Evolutionary conservation across 2,113 vertebrate genomes (phyloP).

Genomic region (Melanostigma gelatinosum): DNA sequence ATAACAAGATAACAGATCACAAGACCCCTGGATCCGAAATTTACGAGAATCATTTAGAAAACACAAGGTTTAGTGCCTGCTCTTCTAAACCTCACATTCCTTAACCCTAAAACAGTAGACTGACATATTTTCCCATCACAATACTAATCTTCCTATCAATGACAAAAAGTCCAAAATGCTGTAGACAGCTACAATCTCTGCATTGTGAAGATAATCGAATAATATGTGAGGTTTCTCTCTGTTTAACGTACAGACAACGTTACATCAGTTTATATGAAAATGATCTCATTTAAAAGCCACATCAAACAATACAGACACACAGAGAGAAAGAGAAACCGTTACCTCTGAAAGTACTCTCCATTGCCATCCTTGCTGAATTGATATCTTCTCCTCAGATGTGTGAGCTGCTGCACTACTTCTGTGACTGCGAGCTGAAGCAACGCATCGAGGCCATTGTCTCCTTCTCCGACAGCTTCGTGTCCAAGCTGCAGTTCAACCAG

Average conservation of each 20-base stretch:
- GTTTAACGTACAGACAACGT: neutral
- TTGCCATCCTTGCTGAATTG: neutral
- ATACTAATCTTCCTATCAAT: constrained; percentile 33
- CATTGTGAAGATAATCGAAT: neutral
- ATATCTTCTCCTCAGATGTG: constrained; percentile 88
- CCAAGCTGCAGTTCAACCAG: constrained; percentile 95
- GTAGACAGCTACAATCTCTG: constrained; percentile 2
- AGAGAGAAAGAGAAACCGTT: neutral
- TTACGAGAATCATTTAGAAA: too few species aligned
- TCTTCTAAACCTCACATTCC: too few species aligned
- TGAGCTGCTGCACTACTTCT: constrained; percentile 96
- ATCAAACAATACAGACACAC: neutral
- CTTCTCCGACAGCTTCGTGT: constrained; percentile 94
- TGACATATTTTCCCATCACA: too few species aligned
- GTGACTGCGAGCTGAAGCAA: constrained; percentile 96
- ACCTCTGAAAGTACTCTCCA: neutral
- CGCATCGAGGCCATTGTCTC: constrained; percentile 95
- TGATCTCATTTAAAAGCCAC: neutral
- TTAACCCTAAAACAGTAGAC: too few species aligned
- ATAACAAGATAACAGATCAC: too few species aligned
- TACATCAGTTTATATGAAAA: neutral
- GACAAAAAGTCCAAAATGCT: neutral
- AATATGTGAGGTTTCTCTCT: neutral
- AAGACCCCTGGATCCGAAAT: too few species aligned
- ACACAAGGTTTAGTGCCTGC: too few species aligned